These are phyloP conservation scores for Sialia sialis DNA, from an alignment of 2,113 vertebrate genomes.

Conservation along the genomic window DNA sequence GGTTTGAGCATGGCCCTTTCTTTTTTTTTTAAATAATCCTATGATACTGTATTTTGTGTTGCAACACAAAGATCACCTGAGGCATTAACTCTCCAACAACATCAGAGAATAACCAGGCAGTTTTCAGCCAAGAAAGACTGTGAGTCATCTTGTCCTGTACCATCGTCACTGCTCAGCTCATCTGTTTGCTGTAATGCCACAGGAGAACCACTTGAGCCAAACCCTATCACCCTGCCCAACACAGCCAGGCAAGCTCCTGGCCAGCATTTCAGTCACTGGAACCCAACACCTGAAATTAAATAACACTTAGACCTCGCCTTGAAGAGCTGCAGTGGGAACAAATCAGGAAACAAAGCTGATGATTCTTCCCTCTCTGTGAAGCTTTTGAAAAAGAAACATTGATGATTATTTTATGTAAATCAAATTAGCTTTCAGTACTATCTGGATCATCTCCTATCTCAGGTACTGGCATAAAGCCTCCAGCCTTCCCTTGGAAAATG, in stretches of 20 bases:
- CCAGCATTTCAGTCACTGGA: background rate
- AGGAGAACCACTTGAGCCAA: background rate
- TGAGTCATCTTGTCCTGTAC: constrained; percentile 10
- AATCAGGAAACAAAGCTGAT: background rate
- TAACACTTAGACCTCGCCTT: background rate
- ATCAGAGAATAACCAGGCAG: background rate
- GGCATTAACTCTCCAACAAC: background rate
- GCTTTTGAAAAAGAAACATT: background rate
- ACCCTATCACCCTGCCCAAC: background rate
- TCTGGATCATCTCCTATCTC: constrained; percentile 16
- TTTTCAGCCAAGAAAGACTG: constrained; percentile 19
- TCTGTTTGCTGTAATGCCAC: background rate
- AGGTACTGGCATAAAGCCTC: constrained; percentile 3
- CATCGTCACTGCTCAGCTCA: background rate
- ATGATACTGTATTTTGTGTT: background rate
- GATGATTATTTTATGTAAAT: background rate
- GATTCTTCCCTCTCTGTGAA: rapidly evolving
- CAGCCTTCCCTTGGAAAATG: background rate
- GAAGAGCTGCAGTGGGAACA: background rate
- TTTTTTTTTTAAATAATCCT: background rate
- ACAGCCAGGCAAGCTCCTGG: rapidly evolving
- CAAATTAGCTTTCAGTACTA: background rate
- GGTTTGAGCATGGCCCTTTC: background rate
- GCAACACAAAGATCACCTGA: constrained; percentile 52
- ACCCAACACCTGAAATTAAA: background rate